Conservation (phyloP, 2,113 vertebrate genomes). For the crab-eating macaque (Macaca fascicularis) region T2T-MFA8v1.1 NC_088375.1:64897001-64897500, state of each 20-base stretch:
- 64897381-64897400: background rate
- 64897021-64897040: slow-evolving; percentile 94
- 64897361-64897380: background rate
- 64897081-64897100: slow-evolving; percentile 97
- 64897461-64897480: background rate
- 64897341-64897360: background rate
- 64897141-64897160: background rate
- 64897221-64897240: background rate
- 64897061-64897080: slow-evolving; percentile 98
- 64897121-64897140: background rate
- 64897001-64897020: slow-evolving; percentile 97
- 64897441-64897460: background rate
- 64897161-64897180: background rate
- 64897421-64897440: background rate
- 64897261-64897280: background rate
- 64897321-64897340: background rate
- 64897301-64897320: background rate
- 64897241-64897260: background rate
- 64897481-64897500: background rate
- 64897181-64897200: background rate
- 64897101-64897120: accelerated
- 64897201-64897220: background rate
- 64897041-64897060: slow-evolving; percentile 96
- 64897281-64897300: background rate
- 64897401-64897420: background rate